A percentile compares a stretch with the other conserved stretches of the same genome.
These are phyloP conservation scores for Mastacembelus armatus DNA, from an alignment of 2,797 vertebrate genomes.

Conservation along the genomic window DNA sequence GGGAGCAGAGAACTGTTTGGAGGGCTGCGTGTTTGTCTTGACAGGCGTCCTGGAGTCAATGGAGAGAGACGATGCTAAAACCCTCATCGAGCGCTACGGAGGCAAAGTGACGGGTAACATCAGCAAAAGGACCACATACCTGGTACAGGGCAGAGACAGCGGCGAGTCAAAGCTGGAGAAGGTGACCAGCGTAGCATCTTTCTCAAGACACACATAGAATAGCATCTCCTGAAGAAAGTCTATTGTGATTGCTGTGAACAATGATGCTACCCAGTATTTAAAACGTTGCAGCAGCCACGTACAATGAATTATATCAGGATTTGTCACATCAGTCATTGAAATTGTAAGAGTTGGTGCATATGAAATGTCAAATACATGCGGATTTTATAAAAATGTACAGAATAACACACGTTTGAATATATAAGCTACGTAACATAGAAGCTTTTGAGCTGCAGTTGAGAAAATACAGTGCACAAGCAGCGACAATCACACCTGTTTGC, in stretches of 20 bases:
- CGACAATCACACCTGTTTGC: neutral
- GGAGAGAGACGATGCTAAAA: conserved; percentile 93
- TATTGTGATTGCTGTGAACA: too few relatives aligned
- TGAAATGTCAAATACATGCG: too few relatives aligned
- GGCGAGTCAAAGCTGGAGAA: conserved; percentile 93
- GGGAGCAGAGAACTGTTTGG: conserved; percentile 97
- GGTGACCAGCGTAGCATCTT: conserved; percentile 73
- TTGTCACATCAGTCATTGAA: too few relatives aligned
- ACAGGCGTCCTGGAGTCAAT: conserved; percentile 96
- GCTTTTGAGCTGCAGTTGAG: too few relatives aligned
- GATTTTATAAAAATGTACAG: neutral
- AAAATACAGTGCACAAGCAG: neutral
- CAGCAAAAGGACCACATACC: conserved; percentile 95
- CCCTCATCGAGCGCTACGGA: conserved; percentile 94
- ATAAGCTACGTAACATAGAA: neutral
- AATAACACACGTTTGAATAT: too few relatives aligned
- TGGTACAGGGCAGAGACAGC: conserved; percentile 93
- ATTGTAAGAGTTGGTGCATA: too few relatives aligned
- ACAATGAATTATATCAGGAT: too few relatives aligned
- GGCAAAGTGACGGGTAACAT: conserved; percentile 96
- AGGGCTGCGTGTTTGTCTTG: conserved; percentile 94
- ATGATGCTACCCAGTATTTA: too few relatives aligned
- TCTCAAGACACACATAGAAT: too few relatives aligned
- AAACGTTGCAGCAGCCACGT: too few relatives aligned
- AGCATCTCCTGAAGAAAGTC: too few relatives aligned